Evolutionary conservation across 2,888 invertebrate species (phyloP), one percentile per base, ranked within the genome.

Genomic region (Diabrotica balteata): DNA sequence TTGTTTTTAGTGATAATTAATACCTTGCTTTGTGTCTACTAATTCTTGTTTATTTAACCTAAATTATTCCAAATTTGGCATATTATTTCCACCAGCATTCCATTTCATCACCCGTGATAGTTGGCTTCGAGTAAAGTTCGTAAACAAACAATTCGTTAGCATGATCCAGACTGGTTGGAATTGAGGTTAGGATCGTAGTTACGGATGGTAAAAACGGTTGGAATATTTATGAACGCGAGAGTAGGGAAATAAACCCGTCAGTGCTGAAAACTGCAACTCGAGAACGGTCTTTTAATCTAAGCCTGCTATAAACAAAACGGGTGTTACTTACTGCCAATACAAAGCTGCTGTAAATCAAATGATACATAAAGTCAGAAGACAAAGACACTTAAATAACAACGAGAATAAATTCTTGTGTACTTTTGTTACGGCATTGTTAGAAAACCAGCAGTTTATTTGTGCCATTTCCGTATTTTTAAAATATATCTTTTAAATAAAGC

Each of bases 111-210:
- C 17, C 51, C 9, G 11, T 9, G 10, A 51, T 51, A 17, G 17
- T 22, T 22, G 51, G 59, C 51, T 59, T 59, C 17, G 51, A 8
- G 7, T 42, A 43, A 59, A 59, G 43, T 59, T 59, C 45, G 43
- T 8, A 32, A 11, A 43, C 51, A 43, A 50, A 59, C 59, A 50
- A 59, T 59, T 59, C 59, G 59, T 59, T 59, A 59, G 59, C 51
- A 43, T 43, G 50, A 49, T 50, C 50, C 59, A n/a, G 42, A 50
- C 50, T 49, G n/a, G 50, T n/a, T n/a, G 11, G 50, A 10, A 6
- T 10, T 49, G 50, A 11, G 11, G 49, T 11, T 11, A 11, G 10
- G 49, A 49, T n/a, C 10, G 10, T 11, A 11, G 10, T 51, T 51
- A 7, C 11, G 7, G 51, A 51, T 11, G 51, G 11, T 51, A 51